Conservation (phyloP, 2,797 vertebrate genomes). For the Tapirus indicus region DNA sequence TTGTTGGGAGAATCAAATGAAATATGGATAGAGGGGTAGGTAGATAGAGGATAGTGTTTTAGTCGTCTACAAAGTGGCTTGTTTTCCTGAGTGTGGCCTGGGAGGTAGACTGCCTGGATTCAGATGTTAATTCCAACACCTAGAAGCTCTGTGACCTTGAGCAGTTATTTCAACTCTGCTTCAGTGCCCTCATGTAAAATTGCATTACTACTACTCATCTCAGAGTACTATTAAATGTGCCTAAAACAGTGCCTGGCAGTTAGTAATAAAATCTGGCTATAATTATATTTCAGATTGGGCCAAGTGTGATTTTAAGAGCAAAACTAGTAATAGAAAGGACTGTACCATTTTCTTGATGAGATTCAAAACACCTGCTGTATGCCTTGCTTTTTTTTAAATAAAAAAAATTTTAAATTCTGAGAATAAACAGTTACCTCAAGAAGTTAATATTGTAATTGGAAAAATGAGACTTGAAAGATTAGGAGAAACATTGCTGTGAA, state of each 20-base stretch:
- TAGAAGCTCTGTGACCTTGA: neutral
- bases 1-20: neutral
- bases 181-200: neutral
- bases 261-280: neutral
- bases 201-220: neutral
- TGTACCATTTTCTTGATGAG: neutral
- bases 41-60: neutral
- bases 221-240: neutral
- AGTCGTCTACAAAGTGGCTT: neutral
- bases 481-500: neutral
- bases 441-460: neutral
- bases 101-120: neutral
- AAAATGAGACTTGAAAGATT: conserved; percentile 55
- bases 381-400: conserved; percentile 32
- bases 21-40: neutral
- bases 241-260: neutral
- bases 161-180: neutral
- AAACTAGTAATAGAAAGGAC: neutral
- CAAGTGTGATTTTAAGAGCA: neutral
- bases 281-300: neutral
- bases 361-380: neutral
- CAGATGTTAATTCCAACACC: neutral
- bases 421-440: conserved; percentile 6
- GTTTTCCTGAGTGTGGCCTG: neutral
- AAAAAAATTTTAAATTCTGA: neutral